These are phyloP conservation scores for Branchinecta lynchi DNA, from an alignment of 1,140 invertebrate species.

Conservation along the genomic window DNA sequence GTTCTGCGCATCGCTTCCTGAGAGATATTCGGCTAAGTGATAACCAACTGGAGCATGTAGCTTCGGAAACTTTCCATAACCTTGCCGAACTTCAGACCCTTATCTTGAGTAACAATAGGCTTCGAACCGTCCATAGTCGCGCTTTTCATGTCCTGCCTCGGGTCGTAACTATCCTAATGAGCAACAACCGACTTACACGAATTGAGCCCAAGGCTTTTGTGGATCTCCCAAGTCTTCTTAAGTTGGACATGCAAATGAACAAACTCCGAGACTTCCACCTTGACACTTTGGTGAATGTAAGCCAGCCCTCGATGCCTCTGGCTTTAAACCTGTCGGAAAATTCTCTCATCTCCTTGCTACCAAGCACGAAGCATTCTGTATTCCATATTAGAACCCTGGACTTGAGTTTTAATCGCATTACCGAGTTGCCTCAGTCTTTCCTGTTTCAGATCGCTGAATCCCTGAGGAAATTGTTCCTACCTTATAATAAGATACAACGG, in stretches of 20 bases:
- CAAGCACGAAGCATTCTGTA: constrained; percentile 35
- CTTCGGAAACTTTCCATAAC: constrained; percentile 41
- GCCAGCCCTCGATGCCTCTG: constrained; percentile 40
- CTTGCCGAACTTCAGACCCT: constrained; percentile 48
- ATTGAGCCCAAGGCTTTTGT: constrained; percentile 42
- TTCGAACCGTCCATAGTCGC: constrained; percentile 38
- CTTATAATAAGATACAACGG: constrained; percentile 51
- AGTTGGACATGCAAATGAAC: constrained; percentile 55
- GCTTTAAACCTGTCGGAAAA: constrained; percentile 52
- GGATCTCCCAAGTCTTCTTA: constrained; percentile 47
- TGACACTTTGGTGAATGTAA: constrained; percentile 47
- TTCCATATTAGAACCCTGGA: constrained; percentile 47
- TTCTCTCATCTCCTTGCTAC: constrained; percentile 39
- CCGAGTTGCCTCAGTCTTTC: constrained; percentile 41
- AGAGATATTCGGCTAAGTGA: constrained; percentile 57
- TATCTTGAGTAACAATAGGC: constrained; percentile 51
- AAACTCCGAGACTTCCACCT: constrained; percentile 46
- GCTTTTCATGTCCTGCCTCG: constrained; percentile 49
- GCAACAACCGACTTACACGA: constrained; percentile 29
- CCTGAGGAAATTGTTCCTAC: constrained; percentile 47
- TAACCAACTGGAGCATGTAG: constrained; percentile 46
- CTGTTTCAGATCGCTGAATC: constrained; percentile 41
- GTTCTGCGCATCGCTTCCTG: constrained; percentile 50
- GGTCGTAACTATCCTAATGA: constrained; percentile 49
- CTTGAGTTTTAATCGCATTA: constrained; percentile 48